phyloP scores from a whole-genome alignment of 1,140 invertebrate genomes.

The Dreissena polymorpha region DNA sequence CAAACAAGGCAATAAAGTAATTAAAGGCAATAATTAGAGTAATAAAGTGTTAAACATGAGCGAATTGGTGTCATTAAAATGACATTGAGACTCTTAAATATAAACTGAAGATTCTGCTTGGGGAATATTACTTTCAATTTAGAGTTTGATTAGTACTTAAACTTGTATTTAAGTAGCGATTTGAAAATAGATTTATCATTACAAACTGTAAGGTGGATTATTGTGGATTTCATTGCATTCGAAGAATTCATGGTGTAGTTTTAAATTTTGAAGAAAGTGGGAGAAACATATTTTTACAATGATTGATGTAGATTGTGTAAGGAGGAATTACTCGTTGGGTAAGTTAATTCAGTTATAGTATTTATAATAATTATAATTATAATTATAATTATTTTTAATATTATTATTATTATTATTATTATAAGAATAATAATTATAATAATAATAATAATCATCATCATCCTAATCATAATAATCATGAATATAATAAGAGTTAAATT shows the following conservation, averaged over 20 bases:
- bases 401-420: slow-evolving; percentile 9
- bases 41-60: slow-evolving; percentile 50
- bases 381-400: not conserved
- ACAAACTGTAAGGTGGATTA: no score
- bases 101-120: no score
- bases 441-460: no score
- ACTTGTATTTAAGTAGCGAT: not conserved
- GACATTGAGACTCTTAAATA: not conserved
- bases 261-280: no score
- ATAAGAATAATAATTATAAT: not conserved
- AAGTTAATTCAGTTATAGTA: no score
- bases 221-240: no score
- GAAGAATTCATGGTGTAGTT: no score
- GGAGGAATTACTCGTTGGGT: slow-evolving; percentile 9
- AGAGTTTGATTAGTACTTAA: not conserved
- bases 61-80: slow-evolving; percentile 44
- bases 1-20: slow-evolving; percentile 34
- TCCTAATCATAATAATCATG: no score
- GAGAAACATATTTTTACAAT: not conserved
- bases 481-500: no score
- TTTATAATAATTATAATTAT: not conserved
- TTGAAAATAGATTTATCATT: no score
- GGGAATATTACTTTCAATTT: slow-evolving; percentile 1
- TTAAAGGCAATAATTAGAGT: slow-evolving; percentile 26
- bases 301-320: slow-evolving; percentile 46